These are phyloP conservation scores for Chiloscyllium punctatum DNA, from an alignment of 2,797 vertebrate genomes.

Conservation along the genomic window DNA sequence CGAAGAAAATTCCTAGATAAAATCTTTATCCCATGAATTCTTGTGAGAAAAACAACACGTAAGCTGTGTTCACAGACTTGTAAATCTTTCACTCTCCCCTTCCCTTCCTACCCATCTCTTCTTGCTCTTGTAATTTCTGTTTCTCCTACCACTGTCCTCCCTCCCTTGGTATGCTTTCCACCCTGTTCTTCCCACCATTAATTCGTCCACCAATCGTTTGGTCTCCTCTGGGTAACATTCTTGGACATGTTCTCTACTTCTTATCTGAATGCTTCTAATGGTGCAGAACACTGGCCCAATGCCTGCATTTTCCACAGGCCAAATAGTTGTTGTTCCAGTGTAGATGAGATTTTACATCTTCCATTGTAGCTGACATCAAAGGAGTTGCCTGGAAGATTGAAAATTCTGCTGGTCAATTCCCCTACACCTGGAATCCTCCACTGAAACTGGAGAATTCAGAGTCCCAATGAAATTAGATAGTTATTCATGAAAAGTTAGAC, in stretches of 20 bases:
- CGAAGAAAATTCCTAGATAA: background rate
- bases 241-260: background rate
- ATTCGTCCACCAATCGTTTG: background rate
- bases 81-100: background rate
- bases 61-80: background rate
- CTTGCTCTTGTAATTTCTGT: background rate
- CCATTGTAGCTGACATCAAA: no score
- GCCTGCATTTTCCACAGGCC: no score
- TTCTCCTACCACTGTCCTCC: background rate
- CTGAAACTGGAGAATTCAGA: no score
- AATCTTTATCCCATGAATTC: slow-evolving; percentile 1
- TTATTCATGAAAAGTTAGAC: no score
- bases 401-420: no score
- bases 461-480: no score
- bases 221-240: background rate
- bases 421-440: no score
- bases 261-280: background rate
- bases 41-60: background rate
- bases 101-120: background rate
- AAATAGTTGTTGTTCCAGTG: no score
- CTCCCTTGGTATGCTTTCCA: background rate
- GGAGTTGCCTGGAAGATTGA: no score
- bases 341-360: no score
- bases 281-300: background rate
- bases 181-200: background rate